Evolutionary conservation across 1,140 invertebrate genomes (phyloP).

Genomic region (Caerostris darwini): DNA sequence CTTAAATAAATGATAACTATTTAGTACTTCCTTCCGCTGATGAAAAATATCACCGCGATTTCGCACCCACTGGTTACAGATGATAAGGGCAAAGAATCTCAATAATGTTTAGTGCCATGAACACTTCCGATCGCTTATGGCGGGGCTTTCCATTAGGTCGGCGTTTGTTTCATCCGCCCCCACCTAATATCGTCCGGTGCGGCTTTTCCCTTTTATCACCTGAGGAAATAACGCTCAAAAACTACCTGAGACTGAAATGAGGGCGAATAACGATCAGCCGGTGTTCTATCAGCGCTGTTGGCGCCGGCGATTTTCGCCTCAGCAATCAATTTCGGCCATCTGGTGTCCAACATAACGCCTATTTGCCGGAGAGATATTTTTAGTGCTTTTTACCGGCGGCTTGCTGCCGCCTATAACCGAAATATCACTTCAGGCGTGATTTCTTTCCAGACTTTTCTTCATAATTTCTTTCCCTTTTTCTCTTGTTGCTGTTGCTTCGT

Average conservation of each 20-base stretch:
- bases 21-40: too few species aligned
- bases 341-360: constrained; percentile 66
- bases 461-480: neutral
- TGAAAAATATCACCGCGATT: too few species aligned
- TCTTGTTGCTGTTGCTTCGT: neutral
- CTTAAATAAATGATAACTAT: too few species aligned
- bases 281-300: constrained; percentile 65
- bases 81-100: neutral
- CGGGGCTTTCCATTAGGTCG: neutral
- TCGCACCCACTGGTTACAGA: too few species aligned
- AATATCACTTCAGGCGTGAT: constrained; percentile 39
- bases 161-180: constrained; percentile 26
- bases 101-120: neutral
- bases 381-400: constrained; percentile 16
- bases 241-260: constrained; percentile 63
- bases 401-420: constrained; percentile 23
- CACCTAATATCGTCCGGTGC: constrained; percentile 4
- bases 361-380: constrained; percentile 51
- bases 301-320: constrained; percentile 73
- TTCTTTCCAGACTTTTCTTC: neutral
- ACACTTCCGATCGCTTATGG: constrained; percentile 6
- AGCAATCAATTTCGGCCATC: constrained; percentile 73
- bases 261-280: constrained; percentile 39
- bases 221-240: constrained; percentile 40
- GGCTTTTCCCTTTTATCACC: constrained; percentile 37